Conservation (phyloP, 2,888 invertebrate species). For the Seira ritae region DNA sequence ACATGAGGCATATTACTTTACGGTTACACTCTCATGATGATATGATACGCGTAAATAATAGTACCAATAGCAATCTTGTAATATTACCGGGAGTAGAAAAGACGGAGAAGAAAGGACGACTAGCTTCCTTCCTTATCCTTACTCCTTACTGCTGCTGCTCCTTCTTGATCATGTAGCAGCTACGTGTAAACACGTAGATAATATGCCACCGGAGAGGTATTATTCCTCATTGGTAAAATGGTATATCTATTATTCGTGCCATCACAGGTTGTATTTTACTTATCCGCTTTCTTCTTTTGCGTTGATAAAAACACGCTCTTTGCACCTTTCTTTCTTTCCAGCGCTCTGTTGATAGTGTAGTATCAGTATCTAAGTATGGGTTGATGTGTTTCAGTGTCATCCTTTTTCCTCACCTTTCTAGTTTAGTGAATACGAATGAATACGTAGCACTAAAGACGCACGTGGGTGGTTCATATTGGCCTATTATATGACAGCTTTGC, state of each 20-base stretch:
- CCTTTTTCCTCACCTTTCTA: background rate
- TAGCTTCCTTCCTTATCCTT: background rate
- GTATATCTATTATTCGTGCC: slow-evolving; percentile 30
- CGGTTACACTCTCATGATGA: background rate
- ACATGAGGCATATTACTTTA: slow-evolving; percentile 34
- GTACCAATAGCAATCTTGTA: background rate
- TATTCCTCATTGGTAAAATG: slow-evolving; percentile 38
- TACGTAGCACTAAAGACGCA: too few relatives aligned
- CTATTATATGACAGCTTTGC: too few relatives aligned
- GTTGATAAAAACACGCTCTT: background rate
- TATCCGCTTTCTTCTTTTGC: slow-evolving; percentile 22
- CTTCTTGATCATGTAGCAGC: background rate
- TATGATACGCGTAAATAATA: slow-evolving; percentile 20
- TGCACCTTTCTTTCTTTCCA: slow-evolving; percentile 12
- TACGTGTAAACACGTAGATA: background rate
- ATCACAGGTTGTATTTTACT: background rate
- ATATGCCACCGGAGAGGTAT: slow-evolving; percentile 38
- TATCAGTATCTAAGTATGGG: too few relatives aligned
- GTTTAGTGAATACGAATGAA: too few relatives aligned
- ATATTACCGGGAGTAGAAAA: slow-evolving; percentile 19
- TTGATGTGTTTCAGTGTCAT: slow-evolving; percentile 27
- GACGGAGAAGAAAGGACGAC: background rate
- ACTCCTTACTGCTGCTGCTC: background rate
- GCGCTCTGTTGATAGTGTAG: too few relatives aligned
- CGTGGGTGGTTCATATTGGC: too few relatives aligned